Evolutionary conservation across 2,888 invertebrate genomes (phyloP).

Genomic region (Heteromyza rotundicornis): DNA sequence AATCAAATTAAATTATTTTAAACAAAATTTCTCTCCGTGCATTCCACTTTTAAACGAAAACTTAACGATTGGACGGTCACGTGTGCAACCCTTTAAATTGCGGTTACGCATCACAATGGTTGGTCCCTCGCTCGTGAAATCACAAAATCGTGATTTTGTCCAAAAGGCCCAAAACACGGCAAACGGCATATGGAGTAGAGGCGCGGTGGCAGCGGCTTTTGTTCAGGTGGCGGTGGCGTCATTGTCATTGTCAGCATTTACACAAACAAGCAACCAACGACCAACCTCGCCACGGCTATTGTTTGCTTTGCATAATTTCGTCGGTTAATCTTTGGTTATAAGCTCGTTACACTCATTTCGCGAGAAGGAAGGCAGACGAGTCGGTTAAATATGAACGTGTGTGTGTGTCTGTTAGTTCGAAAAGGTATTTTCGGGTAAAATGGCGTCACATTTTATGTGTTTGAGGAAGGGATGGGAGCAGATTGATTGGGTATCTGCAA

Average conservation of each 20-base stretch:
- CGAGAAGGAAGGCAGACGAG: too few species aligned
- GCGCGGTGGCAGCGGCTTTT: background rate
- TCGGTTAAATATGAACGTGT: too few species aligned
- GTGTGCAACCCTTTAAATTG: constrained; percentile 25
- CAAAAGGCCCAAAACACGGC: background rate
- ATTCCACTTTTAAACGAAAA: background rate
- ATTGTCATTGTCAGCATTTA: constrained; percentile 10
- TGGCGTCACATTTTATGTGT: too few species aligned
- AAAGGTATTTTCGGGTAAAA: too few species aligned
- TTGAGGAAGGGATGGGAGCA: too few species aligned
- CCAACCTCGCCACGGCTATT: constrained; percentile 3
- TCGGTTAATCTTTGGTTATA: constrained; percentile 19
- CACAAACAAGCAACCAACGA: background rate
- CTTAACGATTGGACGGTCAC: constrained; percentile 7
- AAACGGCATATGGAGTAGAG: background rate
- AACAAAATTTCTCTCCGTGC: background rate
- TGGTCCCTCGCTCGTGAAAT: background rate
- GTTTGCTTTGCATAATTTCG: constrained; percentile 23
- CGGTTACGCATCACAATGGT: constrained; percentile 16
- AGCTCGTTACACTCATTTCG: background rate
- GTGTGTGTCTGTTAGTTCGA: too few species aligned
- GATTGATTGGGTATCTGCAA: too few species aligned
- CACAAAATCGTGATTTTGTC: constrained; percentile 5
- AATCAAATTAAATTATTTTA: background rate
- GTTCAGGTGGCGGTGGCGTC: background rate